These are phyloP conservation scores for Allophyes oxyacanthae DNA, from an alignment of 2,888 invertebrate species.

Conservation along the genomic window DNA sequence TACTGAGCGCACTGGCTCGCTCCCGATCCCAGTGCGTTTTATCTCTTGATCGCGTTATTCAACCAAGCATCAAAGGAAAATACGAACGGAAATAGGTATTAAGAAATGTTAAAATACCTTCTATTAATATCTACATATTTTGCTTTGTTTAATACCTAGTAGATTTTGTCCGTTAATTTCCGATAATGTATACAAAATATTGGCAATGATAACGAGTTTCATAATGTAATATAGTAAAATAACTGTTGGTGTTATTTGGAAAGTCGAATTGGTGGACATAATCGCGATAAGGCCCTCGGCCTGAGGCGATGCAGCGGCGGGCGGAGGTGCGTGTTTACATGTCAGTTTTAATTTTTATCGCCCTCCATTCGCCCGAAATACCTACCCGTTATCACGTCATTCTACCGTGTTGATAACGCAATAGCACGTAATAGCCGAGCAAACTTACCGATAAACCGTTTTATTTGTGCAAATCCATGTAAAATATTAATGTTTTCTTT, in stretches of 20 bases:
- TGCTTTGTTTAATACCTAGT: conserved; percentile 51
- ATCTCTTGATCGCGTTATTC: conserved; percentile 87
- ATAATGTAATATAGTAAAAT: conserved; percentile 30
- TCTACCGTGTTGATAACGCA: conserved; percentile 75
- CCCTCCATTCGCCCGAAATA: conserved; percentile 75
- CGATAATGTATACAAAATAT: conserved; percentile 48
- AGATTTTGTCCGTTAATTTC: too few species aligned
- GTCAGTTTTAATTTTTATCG: conserved; percentile 81
- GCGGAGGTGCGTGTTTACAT: conserved; percentile 72
- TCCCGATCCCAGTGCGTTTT: conserved; percentile 79
- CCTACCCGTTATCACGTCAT: conserved; percentile 75
- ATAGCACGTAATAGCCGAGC: conserved; percentile 72
- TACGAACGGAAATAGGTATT: conserved; percentile 75
- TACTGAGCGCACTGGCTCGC: conserved; percentile 70
- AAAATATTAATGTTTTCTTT: conserved; percentile 43
- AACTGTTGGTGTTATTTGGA: conserved; percentile 47
- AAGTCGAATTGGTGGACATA: conserved; percentile 59
- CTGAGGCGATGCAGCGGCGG: conserved; percentile 67
- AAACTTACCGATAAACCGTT: conserved; percentile 68
- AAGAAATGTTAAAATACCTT: conserved; percentile 77
- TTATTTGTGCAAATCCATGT: conserved; percentile 58
- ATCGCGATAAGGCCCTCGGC: conserved; percentile 66
- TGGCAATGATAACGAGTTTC: conserved; percentile 20
- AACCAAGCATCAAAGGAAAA: conserved; percentile 85
- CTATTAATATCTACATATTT: conserved; percentile 77